These are phyloP conservation scores for Dysdera silvatica DNA, from an alignment of 1,140 invertebrate species.

Conservation along the genomic window DNA sequence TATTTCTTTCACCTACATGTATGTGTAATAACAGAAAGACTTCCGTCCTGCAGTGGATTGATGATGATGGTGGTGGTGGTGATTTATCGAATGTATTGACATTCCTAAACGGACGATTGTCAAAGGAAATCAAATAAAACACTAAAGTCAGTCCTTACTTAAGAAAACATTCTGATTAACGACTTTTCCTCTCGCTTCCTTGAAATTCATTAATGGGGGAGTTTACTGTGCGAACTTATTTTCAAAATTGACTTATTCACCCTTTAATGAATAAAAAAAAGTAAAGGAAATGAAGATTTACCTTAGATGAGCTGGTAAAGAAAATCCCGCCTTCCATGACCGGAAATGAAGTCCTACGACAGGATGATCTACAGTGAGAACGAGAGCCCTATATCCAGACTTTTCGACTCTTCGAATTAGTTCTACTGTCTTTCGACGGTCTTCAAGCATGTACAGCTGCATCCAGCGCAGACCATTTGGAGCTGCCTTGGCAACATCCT, in stretches of 20 bases:
- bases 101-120: no score
- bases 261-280: slow-evolving; percentile 46
- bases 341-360: slow-evolving; percentile 67
- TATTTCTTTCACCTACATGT: no score
- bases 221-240: slow-evolving; percentile 53
- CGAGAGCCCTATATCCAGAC: slow-evolving; percentile 77
- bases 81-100: no score
- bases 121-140: no score
- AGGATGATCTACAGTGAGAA: slow-evolving; percentile 82
- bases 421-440: slow-evolving; percentile 57
- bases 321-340: slow-evolving; percentile 74
- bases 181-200: no score
- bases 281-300: slow-evolving; percentile 42
- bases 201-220: no score
- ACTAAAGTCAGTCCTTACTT: no score
- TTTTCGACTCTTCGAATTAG: slow-evolving; percentile 69
- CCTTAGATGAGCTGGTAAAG: slow-evolving; percentile 65
- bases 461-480: slow-evolving; percentile 73
- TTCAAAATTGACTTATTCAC: slow-evolving; percentile 59
- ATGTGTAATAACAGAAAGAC: no score
- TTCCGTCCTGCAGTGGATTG: no score
- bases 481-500: slow-evolving; percentile 66
- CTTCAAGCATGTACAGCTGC: slow-evolving; percentile 78
- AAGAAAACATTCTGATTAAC: no score
- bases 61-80: no score